A percentile compares a stretch with the other conserved stretches of the same genome.
These are phyloP conservation scores for Scatophagus argus DNA, from an alignment of 2,113 vertebrate genomes.

Conservation along the genomic window DNA sequence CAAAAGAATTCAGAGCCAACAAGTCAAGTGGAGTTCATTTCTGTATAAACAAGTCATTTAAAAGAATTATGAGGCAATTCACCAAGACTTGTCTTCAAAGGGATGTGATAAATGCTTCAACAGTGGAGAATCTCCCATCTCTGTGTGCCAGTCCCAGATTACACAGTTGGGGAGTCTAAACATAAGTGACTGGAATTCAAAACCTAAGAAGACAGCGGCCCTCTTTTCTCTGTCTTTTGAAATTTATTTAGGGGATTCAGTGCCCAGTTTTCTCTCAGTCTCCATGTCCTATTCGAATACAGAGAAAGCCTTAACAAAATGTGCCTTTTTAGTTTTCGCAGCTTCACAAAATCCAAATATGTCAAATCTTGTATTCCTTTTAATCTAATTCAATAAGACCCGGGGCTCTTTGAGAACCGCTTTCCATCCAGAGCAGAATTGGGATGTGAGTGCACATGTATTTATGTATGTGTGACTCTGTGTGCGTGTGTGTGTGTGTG, in stretches of 20 bases:
- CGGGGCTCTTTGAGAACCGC: slow-evolving; percentile 21
- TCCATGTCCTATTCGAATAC: slow-evolving; percentile 33
- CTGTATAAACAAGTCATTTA: slow-evolving; percentile 63
- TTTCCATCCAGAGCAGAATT: slow-evolving; percentile 12
- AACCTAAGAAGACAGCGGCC: slow-evolving; percentile 43
- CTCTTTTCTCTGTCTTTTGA: slow-evolving; percentile 42
- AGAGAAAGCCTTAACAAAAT: slow-evolving; percentile 34
- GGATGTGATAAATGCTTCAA: slow-evolving; percentile 61
- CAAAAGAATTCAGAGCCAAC: slow-evolving; percentile 33
- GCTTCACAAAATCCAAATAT: slow-evolving; percentile 56
- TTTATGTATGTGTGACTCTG: not conserved
- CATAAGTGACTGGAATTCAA: slow-evolving; percentile 57
- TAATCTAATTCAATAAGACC: slow-evolving; percentile 59
- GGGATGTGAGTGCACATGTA: not conserved
- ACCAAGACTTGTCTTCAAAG: slow-evolving; percentile 63
- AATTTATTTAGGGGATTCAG: slow-evolving; percentile 44
- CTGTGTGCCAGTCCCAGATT: slow-evolving; percentile 58
- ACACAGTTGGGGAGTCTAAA: slow-evolving; percentile 54
- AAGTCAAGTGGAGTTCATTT: slow-evolving; percentile 66
- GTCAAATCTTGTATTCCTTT: slow-evolving; percentile 46
- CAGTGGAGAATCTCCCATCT: slow-evolving; percentile 55
- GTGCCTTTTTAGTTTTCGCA: slow-evolving; percentile 25
- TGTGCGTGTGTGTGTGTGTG: not conserved
- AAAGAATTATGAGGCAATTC: slow-evolving; percentile 68
- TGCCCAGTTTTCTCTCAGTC: slow-evolving; percentile 19